Percentiles rank a stretch among this genome's conserved stretches.
phyloP scores from a whole-genome alignment of 2,113 vertebrate genomes.

The Todiramphus saurophagus region DNA sequence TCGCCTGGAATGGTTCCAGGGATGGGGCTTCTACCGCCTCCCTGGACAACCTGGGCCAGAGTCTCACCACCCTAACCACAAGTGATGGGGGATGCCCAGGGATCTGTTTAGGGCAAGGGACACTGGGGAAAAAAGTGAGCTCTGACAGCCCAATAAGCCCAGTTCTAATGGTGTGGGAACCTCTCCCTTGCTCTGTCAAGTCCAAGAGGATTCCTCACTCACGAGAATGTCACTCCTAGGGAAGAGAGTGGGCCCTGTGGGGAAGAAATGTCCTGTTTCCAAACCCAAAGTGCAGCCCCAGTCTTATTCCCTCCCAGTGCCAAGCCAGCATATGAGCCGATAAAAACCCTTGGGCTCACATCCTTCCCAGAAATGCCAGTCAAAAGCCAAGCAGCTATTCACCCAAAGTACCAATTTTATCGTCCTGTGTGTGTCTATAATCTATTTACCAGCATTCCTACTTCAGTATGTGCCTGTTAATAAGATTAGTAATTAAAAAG shows the following conservation, averaged over 20 bases:
- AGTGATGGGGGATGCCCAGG: background rate
- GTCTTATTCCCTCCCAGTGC: background rate
- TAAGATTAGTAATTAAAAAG: slow-evolving; percentile 83
- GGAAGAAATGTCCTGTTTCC: background rate
- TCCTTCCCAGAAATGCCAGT: slow-evolving; percentile 47
- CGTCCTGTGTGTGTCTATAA: slow-evolving; percentile 59
- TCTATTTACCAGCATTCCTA: slow-evolving; percentile 76
- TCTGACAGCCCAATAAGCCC: background rate
- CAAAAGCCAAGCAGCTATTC: slow-evolving; percentile 43
- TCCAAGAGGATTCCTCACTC: background rate
- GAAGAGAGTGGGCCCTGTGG: background rate
- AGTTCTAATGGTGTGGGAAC: background rate
- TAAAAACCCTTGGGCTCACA: slow-evolving; percentile 11
- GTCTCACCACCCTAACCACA: background rate
- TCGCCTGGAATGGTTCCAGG: background rate
- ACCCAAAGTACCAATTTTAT: slow-evolving; percentile 42
- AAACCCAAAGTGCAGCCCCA: background rate
- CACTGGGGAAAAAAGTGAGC: background rate
- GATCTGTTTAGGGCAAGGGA: background rate
- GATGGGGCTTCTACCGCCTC: background rate
- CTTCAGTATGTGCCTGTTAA: slow-evolving; percentile 73
- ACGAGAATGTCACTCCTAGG: background rate
- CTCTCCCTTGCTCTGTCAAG: background rate
- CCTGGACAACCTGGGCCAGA: background rate
- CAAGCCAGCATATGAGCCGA: background rate